These are phyloP conservation scores for Catocala fraxini DNA, from an alignment of 2,888 invertebrate species.

Conservation along the genomic window DNA sequence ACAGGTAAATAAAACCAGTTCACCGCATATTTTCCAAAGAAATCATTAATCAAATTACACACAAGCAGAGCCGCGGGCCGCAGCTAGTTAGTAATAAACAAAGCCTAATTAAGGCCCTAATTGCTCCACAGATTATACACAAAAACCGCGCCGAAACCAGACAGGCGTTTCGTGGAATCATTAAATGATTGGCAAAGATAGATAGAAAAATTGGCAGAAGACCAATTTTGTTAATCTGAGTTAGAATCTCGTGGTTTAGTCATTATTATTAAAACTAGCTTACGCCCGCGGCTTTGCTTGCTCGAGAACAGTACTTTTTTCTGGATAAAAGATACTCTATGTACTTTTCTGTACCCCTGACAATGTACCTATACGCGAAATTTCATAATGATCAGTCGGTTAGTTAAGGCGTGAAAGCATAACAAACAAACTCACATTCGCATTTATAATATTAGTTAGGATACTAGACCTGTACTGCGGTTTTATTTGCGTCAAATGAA, in stretches of 20 bases:
- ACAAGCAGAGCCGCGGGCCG: constrained; percentile 11
- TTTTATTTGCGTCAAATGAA: too few relatives aligned
- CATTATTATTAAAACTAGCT: too few relatives aligned
- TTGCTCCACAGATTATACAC: constrained; percentile 34
- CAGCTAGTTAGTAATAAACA: constrained; percentile 28
- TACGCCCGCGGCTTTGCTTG: too few relatives aligned
- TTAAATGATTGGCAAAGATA: constrained; percentile 26
- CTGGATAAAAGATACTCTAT: too few relatives aligned
- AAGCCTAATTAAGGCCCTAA: constrained; percentile 41
- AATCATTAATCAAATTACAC: constrained; percentile 18
- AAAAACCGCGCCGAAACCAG: constrained; percentile 37
- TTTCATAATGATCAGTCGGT: too few relatives aligned
- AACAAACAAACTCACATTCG: too few relatives aligned
- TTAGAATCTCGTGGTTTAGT: neutral
- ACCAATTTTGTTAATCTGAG: constrained; percentile 6
- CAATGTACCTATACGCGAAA: too few relatives aligned
- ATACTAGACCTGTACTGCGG: too few relatives aligned
- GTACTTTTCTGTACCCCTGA: too few relatives aligned
- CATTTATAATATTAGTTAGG: too few relatives aligned
- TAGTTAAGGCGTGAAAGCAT: too few relatives aligned
- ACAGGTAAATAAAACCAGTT: neutral
- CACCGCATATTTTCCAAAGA: neutral
- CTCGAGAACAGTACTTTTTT: too few relatives aligned
- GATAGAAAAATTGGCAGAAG: constrained; percentile 25
- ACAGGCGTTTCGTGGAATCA: constrained; percentile 37